Conservation (phyloP, 1,140 invertebrate species). For the Brachionus sp. region DNA sequence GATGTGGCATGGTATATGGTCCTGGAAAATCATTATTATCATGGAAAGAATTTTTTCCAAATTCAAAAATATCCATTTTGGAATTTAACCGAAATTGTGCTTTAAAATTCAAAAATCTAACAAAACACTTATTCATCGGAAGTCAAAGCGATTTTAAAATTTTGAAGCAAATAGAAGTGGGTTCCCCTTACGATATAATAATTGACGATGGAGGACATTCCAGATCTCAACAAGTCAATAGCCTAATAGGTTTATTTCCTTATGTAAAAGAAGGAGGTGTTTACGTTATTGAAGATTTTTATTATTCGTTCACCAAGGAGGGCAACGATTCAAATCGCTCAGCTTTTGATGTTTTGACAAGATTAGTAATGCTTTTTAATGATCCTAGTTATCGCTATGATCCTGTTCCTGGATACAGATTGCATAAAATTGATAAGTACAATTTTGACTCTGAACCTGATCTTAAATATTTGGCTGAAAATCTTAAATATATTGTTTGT, state of each 20-base stretch:
- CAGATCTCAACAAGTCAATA: background rate
- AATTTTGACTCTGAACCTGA: background rate
- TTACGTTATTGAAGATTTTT: background rate
- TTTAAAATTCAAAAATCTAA: background rate
- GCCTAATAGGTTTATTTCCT: background rate
- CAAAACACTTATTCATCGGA: too few relatives aligned
- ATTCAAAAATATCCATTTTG: background rate
- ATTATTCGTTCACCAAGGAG: background rate
- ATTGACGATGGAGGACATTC: constrained; percentile 12
- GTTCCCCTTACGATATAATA: background rate
- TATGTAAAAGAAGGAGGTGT: background rate
- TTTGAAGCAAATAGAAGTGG: background rate
- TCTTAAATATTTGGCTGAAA: background rate
- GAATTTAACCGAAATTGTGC: background rate
- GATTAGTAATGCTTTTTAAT: background rate
- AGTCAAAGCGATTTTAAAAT: background rate
- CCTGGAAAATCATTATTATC: background rate
- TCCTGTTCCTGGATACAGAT: background rate
- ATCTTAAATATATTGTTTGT: background rate
- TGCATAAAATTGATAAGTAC: background rate
- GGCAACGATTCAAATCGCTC: background rate
- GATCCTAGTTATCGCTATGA: background rate
- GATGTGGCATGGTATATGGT: background rate
- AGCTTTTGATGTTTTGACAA: background rate
- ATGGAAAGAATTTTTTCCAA: constrained; percentile 1